Evolutionary conservation across 2,888 invertebrate genomes (phyloP).

Genomic region (Diabrotica balteata): DNA sequence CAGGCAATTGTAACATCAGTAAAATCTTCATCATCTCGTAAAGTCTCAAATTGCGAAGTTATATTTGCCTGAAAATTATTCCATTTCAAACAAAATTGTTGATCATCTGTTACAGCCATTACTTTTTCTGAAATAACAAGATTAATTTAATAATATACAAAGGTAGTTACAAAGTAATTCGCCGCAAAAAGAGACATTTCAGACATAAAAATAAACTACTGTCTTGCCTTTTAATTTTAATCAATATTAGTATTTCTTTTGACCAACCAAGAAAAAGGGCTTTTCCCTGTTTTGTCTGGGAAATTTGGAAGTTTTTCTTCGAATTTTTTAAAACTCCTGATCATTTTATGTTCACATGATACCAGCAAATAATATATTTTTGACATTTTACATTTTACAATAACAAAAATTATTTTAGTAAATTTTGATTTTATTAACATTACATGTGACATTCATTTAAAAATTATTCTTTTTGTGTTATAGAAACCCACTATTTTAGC

Average conservation of each 20-base stretch:
- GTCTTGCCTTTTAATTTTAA: conserved; percentile 57
- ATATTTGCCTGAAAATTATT: conserved; percentile 89
- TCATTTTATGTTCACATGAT: conserved; percentile 14
- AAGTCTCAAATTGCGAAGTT: conserved; percentile 84
- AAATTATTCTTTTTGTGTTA: background rate
- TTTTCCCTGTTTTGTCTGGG: conserved; percentile 50
- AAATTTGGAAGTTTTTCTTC: conserved; percentile 31
- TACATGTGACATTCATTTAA: background rate
- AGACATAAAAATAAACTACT: conserved; percentile 54
- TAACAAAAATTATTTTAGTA: conserved; percentile 11
- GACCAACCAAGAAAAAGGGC: conserved; percentile 60
- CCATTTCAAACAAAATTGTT: conserved; percentile 90
- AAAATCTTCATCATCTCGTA: conserved; percentile 86
- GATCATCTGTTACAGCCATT: conserved; percentile 68
- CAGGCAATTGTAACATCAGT: conserved; percentile 88
- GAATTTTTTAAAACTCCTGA: conserved; percentile 1
- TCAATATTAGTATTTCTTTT: conserved; percentile 59
- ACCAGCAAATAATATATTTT: conserved; percentile 2
- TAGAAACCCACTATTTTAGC: background rate
- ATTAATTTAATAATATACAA: conserved; percentile 27
- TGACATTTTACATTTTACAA: conserved; percentile 1
- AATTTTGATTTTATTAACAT: conserved; percentile 15
- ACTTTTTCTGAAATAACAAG: conserved; percentile 15
- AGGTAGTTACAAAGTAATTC: conserved; percentile 46
- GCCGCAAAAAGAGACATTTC: conserved; percentile 43